These are phyloP conservation scores for Pampusana beccarii DNA, from an alignment of 2,113 vertebrate genomes.

Conservation along the genomic window DNA sequence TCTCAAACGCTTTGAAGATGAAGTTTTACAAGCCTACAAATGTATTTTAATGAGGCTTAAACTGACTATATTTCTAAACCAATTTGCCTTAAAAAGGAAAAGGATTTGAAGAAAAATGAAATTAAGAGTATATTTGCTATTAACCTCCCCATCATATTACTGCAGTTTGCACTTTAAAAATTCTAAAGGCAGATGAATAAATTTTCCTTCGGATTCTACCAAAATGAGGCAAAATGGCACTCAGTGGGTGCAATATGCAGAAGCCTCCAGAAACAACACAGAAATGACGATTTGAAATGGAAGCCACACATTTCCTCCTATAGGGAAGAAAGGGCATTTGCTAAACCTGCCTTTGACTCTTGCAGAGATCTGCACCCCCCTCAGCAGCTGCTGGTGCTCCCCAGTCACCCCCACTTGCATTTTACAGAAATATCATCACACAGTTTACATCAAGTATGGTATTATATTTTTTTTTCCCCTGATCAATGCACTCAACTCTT, in stretches of 20 bases:
- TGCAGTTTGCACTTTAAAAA: background rate
- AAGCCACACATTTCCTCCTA: background rate
- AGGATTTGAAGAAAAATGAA: background rate
- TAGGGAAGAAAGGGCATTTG: background rate
- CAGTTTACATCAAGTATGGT: background rate
- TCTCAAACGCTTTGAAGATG: conserved; percentile 63
- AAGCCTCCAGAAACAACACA: background rate
- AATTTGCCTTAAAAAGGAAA: conserved; percentile 24
- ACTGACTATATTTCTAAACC: conserved; percentile 26
- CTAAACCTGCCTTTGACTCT: background rate
- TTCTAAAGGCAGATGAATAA: background rate
- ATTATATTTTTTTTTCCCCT: accelerated
- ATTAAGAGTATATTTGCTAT: background rate
- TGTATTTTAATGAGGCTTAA: conserved; percentile 53
- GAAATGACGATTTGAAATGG: background rate
- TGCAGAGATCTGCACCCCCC: background rate
- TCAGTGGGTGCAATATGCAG: background rate
- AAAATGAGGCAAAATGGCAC: background rate
- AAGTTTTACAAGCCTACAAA: conserved; percentile 60
- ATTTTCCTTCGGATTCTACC: background rate
- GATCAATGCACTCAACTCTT: background rate
- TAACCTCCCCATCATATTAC: background rate
- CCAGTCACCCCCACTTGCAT: background rate
- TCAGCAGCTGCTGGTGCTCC: background rate
- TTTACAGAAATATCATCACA: background rate